These are phyloP conservation scores for Drosophila arawakana DNA, from an alignment of 1,140 invertebrate species.

Conservation along the genomic window DNA sequence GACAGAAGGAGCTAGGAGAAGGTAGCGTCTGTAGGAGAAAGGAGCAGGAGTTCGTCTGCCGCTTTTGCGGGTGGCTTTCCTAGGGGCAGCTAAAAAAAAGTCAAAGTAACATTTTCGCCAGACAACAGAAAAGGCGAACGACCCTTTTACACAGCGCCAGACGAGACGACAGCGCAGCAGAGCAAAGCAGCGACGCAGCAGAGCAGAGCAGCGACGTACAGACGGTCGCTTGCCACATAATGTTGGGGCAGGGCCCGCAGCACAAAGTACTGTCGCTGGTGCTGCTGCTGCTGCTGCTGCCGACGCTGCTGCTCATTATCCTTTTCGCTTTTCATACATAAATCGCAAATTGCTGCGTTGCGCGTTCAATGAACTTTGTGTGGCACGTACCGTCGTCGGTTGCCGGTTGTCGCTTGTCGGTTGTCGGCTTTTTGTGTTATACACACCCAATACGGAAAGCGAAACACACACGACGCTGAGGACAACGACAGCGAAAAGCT, in stretches of 20 bases:
- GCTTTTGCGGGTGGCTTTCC: conserved; percentile 11
- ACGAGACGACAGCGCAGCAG: conserved; percentile 40
- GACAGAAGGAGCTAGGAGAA: too few species aligned
- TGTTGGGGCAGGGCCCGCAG: conserved; percentile 71
- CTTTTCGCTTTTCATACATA: conserved; percentile 84
- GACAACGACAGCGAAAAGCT: conserved; percentile 69
- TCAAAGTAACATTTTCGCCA: conserved; percentile 75
- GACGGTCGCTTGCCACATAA: conserved; percentile 43
- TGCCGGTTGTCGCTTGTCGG: conserved; percentile 44
- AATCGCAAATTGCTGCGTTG: conserved; percentile 59
- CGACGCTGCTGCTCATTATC: conserved; percentile 70
- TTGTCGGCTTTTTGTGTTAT: conserved; percentile 62
- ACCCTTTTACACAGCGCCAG: conserved; percentile 78
- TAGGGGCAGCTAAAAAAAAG: conserved; percentile 44
- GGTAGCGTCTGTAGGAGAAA: neutral
- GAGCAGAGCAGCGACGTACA: conserved; percentile 2
- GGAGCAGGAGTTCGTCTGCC: conserved; percentile 9
- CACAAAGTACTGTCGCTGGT: conserved; percentile 4
- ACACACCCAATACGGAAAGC: conserved; percentile 84
- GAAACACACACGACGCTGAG: conserved; percentile 70
- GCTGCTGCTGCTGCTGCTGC: conserved; percentile 26
- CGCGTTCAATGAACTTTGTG: conserved; percentile 79
- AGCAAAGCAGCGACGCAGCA: conserved; percentile 7
- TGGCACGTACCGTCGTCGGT: conserved; percentile 66
- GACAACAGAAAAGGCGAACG: conserved; percentile 83